Evolutionary conservation across 2,888 invertebrate species (phyloP).

Genomic region (Plagodis pulveraria): DNA sequence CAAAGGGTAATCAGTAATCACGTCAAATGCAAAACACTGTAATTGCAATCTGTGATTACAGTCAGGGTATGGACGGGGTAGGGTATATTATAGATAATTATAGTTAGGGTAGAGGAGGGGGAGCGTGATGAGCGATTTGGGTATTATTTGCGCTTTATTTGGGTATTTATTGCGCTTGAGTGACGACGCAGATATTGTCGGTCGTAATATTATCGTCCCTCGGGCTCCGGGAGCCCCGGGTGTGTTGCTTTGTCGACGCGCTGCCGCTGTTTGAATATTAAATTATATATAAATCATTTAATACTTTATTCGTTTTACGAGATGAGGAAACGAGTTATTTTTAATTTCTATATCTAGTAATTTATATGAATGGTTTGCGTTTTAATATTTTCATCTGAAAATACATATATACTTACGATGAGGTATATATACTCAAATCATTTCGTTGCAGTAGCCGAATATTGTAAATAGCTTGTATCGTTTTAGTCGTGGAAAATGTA

Average conservation of each 20-base stretch:
- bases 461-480: too few relatives aligned
- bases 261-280: conserved; percentile 3
- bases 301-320: too few relatives aligned
- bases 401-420: too few relatives aligned
- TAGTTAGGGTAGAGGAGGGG: conserved; percentile 69
- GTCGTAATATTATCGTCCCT: conserved; percentile 70
- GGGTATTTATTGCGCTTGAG: conserved; percentile 86
- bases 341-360: too few relatives aligned
- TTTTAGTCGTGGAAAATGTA: too few relatives aligned
- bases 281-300: not conserved
- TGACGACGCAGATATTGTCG: conserved; percentile 82
- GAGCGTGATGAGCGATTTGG: conserved; percentile 85
- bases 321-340: too few relatives aligned
- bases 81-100: conserved; percentile 76
- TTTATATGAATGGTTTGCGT: too few relatives aligned
- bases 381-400: too few relatives aligned
- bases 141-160: conserved; percentile 89
- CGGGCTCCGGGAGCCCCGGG: conserved; percentile 4
- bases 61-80: conserved; percentile 50
- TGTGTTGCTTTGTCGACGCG: not conserved
- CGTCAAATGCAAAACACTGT: conserved; percentile 58
- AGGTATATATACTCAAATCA: too few relatives aligned
- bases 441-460: too few relatives aligned
- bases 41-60: conserved; percentile 63
- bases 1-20: conserved; percentile 58